Base-by-base conservation (phyloP, 2,797 vertebrate genomes). In the Valencia hispanica region DNA sequence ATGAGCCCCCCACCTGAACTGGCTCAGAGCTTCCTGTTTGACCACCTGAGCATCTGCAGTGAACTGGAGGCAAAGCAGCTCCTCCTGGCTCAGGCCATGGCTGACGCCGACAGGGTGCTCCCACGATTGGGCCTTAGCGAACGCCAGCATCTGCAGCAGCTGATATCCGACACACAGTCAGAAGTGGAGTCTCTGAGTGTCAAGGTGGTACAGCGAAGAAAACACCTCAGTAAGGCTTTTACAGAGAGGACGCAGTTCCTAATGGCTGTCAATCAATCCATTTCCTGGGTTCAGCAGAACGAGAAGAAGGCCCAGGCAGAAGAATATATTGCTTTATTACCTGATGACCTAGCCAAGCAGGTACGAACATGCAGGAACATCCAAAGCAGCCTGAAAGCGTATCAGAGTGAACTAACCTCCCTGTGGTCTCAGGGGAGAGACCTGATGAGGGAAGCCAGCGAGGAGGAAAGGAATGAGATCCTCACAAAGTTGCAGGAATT, bases 161-260 rank as follows among this genome's bases (percentile, higher is more conserved):
- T 95, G 0, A 96, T 99, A 47, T 90, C 89, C 0, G 94, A 96
- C 69, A 96, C 97, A 0, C 97, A 98, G 55, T 90, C 87, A 3
- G 96, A 96, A 0, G 91, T 99, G 45, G 96, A 95, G 73, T 95
- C 95, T 68, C 95, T 99, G 81, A 96, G 95, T 0, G 94, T 96
- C 69, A 94, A 97, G 69, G 96, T 98, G 73, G 94, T 94, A 68
- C 97, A 97, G 90, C 95, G 97, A 45, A 95, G 96, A 51, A 99
- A 96, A 87, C 96, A 98, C 83, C 92, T 99, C 39, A 99, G 97
- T 91, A 99, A 99, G 79, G 97, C 97, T 1, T 94, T 99, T 77
- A 98, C 97, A 0, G 98, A 99, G 95, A 96, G 97, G 77, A 97
- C 96, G 0, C 98, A 99, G 85, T 99, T 99, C 84, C 95, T 99